Evolutionary conservation across 2,113 vertebrate genomes (phyloP).

Genomic region (Ailurus styani): DNA sequence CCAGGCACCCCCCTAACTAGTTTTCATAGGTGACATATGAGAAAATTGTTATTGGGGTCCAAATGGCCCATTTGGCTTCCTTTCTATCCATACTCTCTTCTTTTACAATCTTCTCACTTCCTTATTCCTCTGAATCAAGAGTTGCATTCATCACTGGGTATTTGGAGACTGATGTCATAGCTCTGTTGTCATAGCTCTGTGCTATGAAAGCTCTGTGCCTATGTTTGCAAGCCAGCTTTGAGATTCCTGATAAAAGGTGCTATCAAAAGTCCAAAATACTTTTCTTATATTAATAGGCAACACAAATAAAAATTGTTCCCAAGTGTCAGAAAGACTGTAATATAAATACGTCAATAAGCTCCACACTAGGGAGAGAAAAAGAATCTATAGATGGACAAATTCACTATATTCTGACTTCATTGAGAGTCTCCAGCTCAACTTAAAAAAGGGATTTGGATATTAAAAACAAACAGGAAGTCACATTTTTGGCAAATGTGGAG

Average conservation of each 20-base stretch:
- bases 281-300: slow-evolving; percentile 20
- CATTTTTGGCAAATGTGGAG: slow-evolving; percentile 49
- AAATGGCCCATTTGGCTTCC: not conserved
- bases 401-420: not conserved
- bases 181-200: too few relatives aligned
- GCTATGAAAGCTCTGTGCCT: not conserved
- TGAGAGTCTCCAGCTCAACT: not conserved
- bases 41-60: not conserved
- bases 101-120: not conserved
- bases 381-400: not conserved
- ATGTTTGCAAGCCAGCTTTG: not conserved
- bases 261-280: not conserved
- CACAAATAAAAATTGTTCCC: not conserved
- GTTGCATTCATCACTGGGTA: not conserved
- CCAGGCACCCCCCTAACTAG: not conserved
- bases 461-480: slow-evolving; percentile 48
- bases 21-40: not conserved
- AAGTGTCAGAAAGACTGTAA: slow-evolving; percentile 13
- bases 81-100: not conserved
- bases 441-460: not conserved
- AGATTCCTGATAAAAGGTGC: not conserved
- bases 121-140: not conserved
- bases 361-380: not conserved
- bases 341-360: not conserved
- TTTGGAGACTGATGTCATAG: not conserved